Evolutionary conservation across 2,797 vertebrate species (phyloP).

Genomic region (Micropoecilia bifurca): DNA sequence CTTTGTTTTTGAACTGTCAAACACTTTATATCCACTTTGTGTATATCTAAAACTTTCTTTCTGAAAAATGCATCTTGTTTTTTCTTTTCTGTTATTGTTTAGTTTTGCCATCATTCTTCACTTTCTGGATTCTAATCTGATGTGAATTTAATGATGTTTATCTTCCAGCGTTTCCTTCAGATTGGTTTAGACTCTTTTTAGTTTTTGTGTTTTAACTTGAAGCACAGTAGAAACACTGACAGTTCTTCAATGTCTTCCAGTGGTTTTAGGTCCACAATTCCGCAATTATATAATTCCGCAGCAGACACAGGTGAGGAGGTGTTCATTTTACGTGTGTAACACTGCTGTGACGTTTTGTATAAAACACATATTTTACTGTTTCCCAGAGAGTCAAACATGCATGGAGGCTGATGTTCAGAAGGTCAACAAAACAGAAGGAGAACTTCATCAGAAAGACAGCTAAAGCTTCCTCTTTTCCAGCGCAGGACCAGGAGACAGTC

Average conservation of each 20-base stretch:
- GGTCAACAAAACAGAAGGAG: background rate
- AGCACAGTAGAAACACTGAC: background rate
- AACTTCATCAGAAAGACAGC: background rate
- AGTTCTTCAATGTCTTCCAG: background rate
- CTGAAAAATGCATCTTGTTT: background rate
- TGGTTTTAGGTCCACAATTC: background rate
- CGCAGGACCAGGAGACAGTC: constrained; percentile 3
- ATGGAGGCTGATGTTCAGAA: background rate
- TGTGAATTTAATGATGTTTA: background rate
- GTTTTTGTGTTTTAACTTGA: background rate
- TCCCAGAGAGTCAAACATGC: background rate
- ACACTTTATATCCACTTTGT: background rate
- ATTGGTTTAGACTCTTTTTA: background rate
- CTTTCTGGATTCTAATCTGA: background rate
- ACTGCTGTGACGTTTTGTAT: background rate
- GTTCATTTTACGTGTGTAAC: background rate
- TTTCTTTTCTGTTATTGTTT: background rate
- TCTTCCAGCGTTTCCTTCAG: background rate
- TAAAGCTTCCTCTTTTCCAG: background rate
- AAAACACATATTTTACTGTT: background rate
- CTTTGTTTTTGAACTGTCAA: background rate
- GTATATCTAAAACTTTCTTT: background rate
- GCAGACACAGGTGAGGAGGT: background rate
- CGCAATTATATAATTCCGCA: background rate
- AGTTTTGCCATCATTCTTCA: background rate